Evolutionary conservation across 2,888 invertebrate species (phyloP), one percentile per base, ranked within the genome.

Genomic region (Caenorhabditis sulstoni): DNA sequence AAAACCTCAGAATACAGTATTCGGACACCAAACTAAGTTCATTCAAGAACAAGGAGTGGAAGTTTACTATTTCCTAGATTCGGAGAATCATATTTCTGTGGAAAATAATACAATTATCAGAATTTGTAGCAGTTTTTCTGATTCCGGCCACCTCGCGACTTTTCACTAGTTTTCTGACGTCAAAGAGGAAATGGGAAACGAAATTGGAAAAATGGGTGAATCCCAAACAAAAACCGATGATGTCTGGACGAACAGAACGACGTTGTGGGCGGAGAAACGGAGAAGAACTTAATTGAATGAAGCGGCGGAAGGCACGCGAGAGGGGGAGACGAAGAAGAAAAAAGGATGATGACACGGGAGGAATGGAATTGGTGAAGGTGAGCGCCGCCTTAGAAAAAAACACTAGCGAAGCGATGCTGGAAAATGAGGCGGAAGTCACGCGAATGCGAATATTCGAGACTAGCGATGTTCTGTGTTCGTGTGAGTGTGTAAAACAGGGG

Each of bases 231-330:
- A 73, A 64, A 62, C 37, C 23, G 53, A 57, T 73, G 64, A 73
- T 73, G 57, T 58, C 73, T 64, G 64, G 50, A 58, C 50, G 64
- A 53, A 70, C 41, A 71, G 14, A 41, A 41, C 2, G 41, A 71
- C 62, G 49, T 64, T n/a, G 47, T 12, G 0, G 41, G 20, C 2
- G 4, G 67, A 41, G 67, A 50, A 53, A 52, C 53, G 53, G 35
- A 52, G 39, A 53, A 52, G 55, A 45, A 47, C 53, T 70, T 70
- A 70, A 70, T 70, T 55, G 70, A 70, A 70, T 70, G 70, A 70
- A 70, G 49, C 23, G 61, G 55, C 7, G 3, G 70, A 70, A 70
- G 49, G 39, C 70, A 62, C 7, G 3, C 29, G 3, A 7, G 29
- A 55, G 35, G 20, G 22, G 50, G 59, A 67, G 50, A 52, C 23